Base-by-base conservation (phyloP, 2,113 vertebrate genomes). In the Tautogolabrus adspersus region DNA sequence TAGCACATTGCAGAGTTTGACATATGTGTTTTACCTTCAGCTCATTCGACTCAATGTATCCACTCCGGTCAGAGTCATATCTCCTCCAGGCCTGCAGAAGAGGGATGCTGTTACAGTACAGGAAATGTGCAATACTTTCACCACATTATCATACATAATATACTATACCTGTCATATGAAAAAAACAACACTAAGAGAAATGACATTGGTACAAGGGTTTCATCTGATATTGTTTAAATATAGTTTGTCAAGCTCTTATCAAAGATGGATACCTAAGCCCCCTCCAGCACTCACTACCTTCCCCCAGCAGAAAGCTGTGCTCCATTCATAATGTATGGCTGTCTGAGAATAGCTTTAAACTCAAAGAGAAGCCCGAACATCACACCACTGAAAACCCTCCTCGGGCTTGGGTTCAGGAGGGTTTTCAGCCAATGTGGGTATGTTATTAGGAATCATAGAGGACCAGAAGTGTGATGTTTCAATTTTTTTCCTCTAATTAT, bases 21-120 rank as follows among this genome's bases (percentile, higher is more conserved):
- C 8, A n/a, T 15, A 40, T 37, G n/a, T 22, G 12, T 55, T 93
- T 85, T 94, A 99, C 98, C 98, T 98, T 97, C 69, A 99, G 96
- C 91, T 99, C 98, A 0, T 99, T 98, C 21, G 98, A 96, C 86
- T 99, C 98, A 0, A 99, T 99, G 93, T 98, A 99, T 76, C 98
- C 98, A 1, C 98, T 99, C 60, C 98, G 95, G 90, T 99, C 97
- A 0, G 96, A 96, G 93, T 99, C 98, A 21, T 99, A 98, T 90
- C 91, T 95, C 83, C 97, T 89, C 98, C 98, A 99, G 8, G 96
- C 96, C 98, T 99, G 94, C 0, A 75, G 47, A 76, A 65, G 37
- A 78, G 57, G 0, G 12, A 65, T 34, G 30, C 49, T 57, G 72
- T 63, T 40, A 62, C 9, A 34, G n/a, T 2, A 30, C 34, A 71